phyloP scores from a whole-genome alignment of 2,888 invertebrate genomes.

The Celastrina argiolus region DNA sequence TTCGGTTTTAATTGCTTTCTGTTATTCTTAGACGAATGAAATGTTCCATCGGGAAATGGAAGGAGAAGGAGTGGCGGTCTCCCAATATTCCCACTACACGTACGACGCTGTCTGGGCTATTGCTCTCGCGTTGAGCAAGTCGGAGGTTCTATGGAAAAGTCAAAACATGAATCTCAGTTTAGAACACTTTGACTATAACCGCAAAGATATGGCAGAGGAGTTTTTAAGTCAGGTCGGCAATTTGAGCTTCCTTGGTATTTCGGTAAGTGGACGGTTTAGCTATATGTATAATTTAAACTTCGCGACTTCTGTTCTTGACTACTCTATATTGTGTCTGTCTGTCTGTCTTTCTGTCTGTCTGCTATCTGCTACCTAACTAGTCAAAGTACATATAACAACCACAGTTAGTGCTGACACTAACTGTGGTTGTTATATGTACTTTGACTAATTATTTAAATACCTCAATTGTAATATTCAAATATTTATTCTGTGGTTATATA shows the following conservation, averaged over 20 bases:
- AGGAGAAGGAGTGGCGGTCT: slow-evolving; percentile 71
- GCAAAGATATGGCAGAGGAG: slow-evolving; percentile 84
- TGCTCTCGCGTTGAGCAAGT: slow-evolving; percentile 84
- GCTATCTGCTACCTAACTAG: too few species aligned
- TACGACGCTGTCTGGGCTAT: slow-evolving; percentile 96
- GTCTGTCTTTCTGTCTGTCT: too few species aligned
- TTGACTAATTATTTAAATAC: too few species aligned
- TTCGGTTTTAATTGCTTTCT: slow-evolving; percentile 1
- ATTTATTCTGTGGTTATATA: too few species aligned
- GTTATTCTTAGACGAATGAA: slow-evolving; percentile 76
- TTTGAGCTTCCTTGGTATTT: slow-evolving; percentile 89
- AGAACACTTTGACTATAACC: slow-evolving; percentile 84
- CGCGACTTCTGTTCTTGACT: too few species aligned
- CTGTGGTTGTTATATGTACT: too few species aligned
- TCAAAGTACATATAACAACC: too few species aligned
- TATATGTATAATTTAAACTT: too few species aligned
- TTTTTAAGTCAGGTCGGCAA: slow-evolving; percentile 84
- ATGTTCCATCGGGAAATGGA: slow-evolving; percentile 81
- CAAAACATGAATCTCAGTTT: slow-evolving; percentile 56
- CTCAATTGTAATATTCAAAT: too few species aligned
- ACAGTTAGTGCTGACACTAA: too few species aligned
- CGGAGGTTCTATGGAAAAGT: slow-evolving; percentile 78
- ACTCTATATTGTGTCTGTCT: too few species aligned
- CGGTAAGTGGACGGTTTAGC: slow-evolving; percentile 84
- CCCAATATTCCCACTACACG: slow-evolving; percentile 86